Conservation (phyloP, 2,113 vertebrate genomes). For the Chascanopsetta lugubris region DNA sequence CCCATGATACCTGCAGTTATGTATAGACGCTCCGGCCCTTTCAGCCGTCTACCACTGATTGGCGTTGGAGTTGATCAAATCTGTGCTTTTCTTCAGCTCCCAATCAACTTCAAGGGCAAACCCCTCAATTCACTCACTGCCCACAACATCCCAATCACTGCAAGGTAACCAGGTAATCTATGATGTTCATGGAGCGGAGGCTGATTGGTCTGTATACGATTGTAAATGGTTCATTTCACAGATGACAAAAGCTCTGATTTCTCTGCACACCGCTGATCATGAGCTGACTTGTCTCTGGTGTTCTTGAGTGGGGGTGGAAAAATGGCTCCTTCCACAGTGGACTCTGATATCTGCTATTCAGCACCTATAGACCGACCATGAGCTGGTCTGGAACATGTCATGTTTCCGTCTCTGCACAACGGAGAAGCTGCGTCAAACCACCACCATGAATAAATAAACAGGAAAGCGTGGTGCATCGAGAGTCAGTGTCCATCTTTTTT, state of each 20-base stretch:
- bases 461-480: constrained; percentile 52
- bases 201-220: too few species aligned
- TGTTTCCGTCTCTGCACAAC: constrained; percentile 15
- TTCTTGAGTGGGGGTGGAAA: not conserved
- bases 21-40: too few species aligned
- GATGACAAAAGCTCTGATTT: not conserved
- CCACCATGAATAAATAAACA: constrained; percentile 74
- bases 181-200: too few species aligned
- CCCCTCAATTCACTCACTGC: too few species aligned
- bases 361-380: constrained; percentile 24
- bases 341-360: constrained; percentile 13
- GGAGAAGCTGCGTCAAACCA: constrained; percentile 49
- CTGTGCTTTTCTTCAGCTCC: too few species aligned
- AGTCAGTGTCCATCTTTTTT: constrained; percentile 54
- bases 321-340: constrained; percentile 12
- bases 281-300: not conserved
- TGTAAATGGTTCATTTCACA: too few species aligned
- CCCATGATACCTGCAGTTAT: too few species aligned
- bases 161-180: too few species aligned
- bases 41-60: too few species aligned
- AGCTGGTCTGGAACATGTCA: constrained; percentile 37
- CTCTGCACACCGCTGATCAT: not conserved
- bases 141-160: too few species aligned
- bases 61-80: too few species aligned
- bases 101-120: too few species aligned